These are phyloP conservation scores for Colistium nudipinnis DNA, from an alignment of 2,113 vertebrate genomes.

Conservation along the genomic window DNA sequence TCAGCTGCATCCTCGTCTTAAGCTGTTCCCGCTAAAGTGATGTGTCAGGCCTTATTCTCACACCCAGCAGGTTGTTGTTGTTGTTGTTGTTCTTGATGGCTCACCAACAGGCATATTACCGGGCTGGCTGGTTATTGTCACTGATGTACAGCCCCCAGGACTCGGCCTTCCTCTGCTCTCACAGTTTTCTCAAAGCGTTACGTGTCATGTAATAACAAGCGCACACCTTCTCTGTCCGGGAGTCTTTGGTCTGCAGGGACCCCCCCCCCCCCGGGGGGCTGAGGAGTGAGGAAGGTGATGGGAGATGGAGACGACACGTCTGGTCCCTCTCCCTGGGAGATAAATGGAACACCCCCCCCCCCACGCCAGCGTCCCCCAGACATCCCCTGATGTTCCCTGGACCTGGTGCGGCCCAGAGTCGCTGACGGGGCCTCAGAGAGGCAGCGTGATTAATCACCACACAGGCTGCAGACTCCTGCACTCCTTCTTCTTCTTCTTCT, in stretches of 20 bases:
- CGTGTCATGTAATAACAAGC: conserved; percentile 71
- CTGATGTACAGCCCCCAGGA: conserved; percentile 70
- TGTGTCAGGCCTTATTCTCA: conserved; percentile 66
- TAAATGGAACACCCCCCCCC: conserved; percentile 56
- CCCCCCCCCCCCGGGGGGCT: conserved; percentile 18
- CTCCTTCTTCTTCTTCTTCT: too few relatives aligned
- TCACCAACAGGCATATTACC: conserved; percentile 74
- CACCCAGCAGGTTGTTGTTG: conserved; percentile 73
- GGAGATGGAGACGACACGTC: conserved; percentile 62
- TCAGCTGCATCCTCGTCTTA: conserved; percentile 36
- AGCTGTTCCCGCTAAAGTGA: conserved; percentile 44
- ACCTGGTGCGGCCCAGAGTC: conserved; percentile 68
- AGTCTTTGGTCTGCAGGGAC: conserved; percentile 55
- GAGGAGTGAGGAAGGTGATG: conserved; percentile 8
- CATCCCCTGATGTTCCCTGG: conserved; percentile 70
- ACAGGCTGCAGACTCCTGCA: conserved; percentile 58
- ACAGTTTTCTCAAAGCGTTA: conserved; percentile 65
- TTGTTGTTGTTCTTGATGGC: conserved; percentile 72
- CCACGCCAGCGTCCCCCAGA: conserved; percentile 57
- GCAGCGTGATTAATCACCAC: conserved; percentile 79
- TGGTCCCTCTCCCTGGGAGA: conserved; percentile 72
- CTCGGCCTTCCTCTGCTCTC: conserved; percentile 60
- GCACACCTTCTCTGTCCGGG: conserved; percentile 62
- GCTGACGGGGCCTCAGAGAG: conserved; percentile 73
- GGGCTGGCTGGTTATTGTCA: conserved; percentile 64